Conservation (phyloP, 2,797 vertebrate species). For the Philypnodon macrostomus region DNA sequence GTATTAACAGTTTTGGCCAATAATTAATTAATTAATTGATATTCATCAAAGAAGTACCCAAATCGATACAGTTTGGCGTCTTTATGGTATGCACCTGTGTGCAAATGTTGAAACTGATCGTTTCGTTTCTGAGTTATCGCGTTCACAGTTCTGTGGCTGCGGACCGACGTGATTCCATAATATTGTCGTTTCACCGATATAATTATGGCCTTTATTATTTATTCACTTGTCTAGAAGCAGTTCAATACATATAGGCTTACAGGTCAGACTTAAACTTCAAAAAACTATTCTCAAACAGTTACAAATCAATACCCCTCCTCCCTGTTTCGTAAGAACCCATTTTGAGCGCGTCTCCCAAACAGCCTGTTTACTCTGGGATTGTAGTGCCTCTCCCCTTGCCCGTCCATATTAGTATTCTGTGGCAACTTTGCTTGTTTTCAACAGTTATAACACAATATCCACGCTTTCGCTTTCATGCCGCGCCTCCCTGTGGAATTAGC, state of each 20-base stretch:
- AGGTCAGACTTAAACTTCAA: constrained; percentile 11
- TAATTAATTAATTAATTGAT: no score
- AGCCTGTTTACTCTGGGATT: constrained; percentile 58
- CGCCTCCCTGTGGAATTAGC: constrained; percentile 79
- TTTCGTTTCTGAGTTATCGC: no score
- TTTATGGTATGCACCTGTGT: no score
- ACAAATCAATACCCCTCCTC: constrained; percentile 46
- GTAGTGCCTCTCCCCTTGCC: constrained; percentile 59
- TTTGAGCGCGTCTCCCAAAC: constrained; percentile 35
- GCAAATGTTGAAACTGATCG: no score
- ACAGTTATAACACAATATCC: constrained; percentile 83
- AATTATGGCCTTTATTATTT: no score
- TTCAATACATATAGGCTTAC: neutral
- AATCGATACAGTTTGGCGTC: no score
- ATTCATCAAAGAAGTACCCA: no score
- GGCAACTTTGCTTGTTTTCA: constrained; percentile 76
- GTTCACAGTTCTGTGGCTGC: no score
- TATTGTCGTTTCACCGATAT: no score
- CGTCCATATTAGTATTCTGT: constrained; percentile 75
- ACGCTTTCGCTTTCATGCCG: constrained; percentile 76
- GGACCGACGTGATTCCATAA: no score
- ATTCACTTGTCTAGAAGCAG: no score
- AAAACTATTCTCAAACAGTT: constrained; percentile 30
- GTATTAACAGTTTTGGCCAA: no score
- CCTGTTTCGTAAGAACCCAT: constrained; percentile 14